Evolutionary conservation across 2,113 vertebrate genomes (phyloP).

Genomic region (Sinocyclocheilus rhinocerous): DNA sequence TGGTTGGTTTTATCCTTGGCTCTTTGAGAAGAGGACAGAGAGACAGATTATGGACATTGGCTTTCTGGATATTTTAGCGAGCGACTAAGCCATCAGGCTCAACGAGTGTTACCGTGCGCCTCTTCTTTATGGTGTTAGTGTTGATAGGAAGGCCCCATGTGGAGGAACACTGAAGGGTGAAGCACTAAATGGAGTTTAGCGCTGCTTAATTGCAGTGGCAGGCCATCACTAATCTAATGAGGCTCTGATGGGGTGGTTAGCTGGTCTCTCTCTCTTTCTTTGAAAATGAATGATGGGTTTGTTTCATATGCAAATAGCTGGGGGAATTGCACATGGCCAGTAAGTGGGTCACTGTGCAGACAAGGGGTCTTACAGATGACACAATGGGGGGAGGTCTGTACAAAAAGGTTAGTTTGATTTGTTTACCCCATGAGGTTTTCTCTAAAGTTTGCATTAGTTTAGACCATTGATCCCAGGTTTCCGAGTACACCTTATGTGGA

Average conservation of each 20-base stretch:
- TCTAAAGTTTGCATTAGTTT: neutral
- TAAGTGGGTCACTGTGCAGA: conserved; percentile 77
- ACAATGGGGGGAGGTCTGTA: conserved; percentile 55
- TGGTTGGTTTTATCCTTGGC: conserved; percentile 27
- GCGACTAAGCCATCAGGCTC: neutral
- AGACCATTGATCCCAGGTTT: neutral
- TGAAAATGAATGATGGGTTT: conserved; percentile 82
- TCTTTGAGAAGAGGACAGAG: neutral
- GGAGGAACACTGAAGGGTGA: conserved; percentile 74
- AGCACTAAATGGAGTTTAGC: conserved; percentile 65
- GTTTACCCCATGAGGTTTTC: neutral
- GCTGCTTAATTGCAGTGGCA: conserved; percentile 77
- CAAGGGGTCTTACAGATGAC: conserved; percentile 9
- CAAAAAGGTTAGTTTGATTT: conserved; percentile 12
- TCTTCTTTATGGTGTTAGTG: conserved; percentile 30
- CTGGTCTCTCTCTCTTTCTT: conserved; percentile 67
- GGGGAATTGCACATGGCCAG: conserved; percentile 48
- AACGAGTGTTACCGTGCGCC: neutral
- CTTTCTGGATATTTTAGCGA: too few species aligned
- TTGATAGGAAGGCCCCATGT: conserved; percentile 65
- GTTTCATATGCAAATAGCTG: conserved; percentile 68
- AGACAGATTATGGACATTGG: neutral
- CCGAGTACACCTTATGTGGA: neutral
- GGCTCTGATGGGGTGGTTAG: conserved; percentile 68
- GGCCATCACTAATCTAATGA: conserved; percentile 81